Base-by-base conservation (phyloP, 1,140 invertebrate species). In the Nomia melanderi region DNA sequence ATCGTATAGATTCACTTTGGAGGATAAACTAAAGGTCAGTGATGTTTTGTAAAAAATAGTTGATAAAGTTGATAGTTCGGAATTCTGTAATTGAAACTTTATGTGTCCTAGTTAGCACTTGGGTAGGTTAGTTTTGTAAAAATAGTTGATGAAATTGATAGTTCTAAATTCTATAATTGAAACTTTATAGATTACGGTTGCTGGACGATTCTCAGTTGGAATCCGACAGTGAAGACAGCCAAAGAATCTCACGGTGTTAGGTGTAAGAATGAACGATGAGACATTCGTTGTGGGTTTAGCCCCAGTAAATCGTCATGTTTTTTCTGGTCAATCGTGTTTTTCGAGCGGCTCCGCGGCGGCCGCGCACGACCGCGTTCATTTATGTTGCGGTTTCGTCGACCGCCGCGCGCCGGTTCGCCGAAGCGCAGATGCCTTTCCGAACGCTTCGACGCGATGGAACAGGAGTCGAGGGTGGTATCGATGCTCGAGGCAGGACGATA, bases 371-470 rank as follows among this genome's bases (percentile, higher is more conserved):
- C 81, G 67, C 77, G 64, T 77, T 74, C 82, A 81, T 81, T 84
- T 84, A 80, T 56, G 83, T 79, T 81, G 84, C 78, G 84, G 84
- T 85, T 78, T 83, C 77, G 72, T 76, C 73, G 69, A 67, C 72
- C 66, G 20, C n/a, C n/a, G n/a, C n/a, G n/a, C n/a, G n/a, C 80
- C 36, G 66, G 75, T 78, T 81, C 81, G 77, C 74, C 56, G 73
- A 64, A 70, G 65, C 62, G 74, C 72, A 67, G 56, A 84, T 83
- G 77, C 64, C 71, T 75, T n/a, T 57, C 39, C 53, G 63, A 81
- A 72, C 71, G 31, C 71, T 82, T 76, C 62, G 66, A 77, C 65
- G 54, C 63, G 57, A 70, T 50, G 72, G 50, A 72, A 73, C 73
- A 36, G 33, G 56, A 72, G 65, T 54, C 77, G 63, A 72, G 66